These are phyloP conservation scores for Stictocephala bisonia DNA, from an alignment of 2,888 invertebrate genomes.

Conservation along the genomic window DNA sequence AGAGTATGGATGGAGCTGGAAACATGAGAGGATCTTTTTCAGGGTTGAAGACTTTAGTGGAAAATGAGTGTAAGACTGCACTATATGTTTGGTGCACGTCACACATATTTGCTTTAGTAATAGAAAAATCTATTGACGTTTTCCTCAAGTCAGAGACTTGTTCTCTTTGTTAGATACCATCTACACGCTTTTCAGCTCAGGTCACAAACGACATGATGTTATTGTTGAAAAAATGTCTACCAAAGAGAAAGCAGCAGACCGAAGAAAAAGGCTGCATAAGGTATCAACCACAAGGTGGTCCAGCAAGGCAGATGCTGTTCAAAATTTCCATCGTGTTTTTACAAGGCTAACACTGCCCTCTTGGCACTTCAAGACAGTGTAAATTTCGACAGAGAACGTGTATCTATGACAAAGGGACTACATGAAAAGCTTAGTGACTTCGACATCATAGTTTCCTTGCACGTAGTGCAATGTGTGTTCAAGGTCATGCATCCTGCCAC, in stretches of 20 bases:
- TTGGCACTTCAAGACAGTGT: too few relatives aligned
- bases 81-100: constrained; percentile 27
- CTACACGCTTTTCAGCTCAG: background rate
- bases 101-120: constrained; percentile 11
- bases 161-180: constrained; percentile 2
- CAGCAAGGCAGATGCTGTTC: background rate
- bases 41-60: background rate
- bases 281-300: background rate
- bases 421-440: too few relatives aligned
- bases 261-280: background rate
- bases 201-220: constrained; percentile 21
- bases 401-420: too few relatives aligned
- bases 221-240: constrained; percentile 2
- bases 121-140: background rate
- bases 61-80: constrained; percentile 1
- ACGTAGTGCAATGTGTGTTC: too few relatives aligned
- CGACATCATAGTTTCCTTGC: too few relatives aligned
- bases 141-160: constrained; percentile 7
- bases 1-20: constrained; percentile 9
- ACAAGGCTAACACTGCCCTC: too few relatives aligned
- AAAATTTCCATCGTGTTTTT: too few relatives aligned
- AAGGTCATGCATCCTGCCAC: too few relatives aligned
- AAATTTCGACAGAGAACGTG: too few relatives aligned
- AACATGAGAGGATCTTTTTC: background rate
- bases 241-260: background rate